Evolutionary conservation across 2,113 vertebrate species (phyloP).

Genomic region (Elachura formosa): DNA sequence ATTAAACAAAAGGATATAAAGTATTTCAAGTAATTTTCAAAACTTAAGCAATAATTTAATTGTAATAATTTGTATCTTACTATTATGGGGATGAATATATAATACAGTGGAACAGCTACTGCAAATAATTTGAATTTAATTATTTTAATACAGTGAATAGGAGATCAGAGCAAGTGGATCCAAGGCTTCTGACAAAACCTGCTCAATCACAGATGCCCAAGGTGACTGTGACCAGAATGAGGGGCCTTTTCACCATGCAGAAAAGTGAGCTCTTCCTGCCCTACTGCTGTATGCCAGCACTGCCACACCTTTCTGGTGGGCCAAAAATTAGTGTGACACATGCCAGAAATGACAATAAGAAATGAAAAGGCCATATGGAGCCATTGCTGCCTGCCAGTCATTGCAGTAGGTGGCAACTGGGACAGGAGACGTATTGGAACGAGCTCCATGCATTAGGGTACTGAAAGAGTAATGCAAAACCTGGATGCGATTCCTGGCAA

Average conservation of each 20-base stretch:
- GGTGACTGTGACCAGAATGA: not conserved
- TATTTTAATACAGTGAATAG: not conserved
- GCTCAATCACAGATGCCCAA: not conserved
- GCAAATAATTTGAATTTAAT: not conserved
- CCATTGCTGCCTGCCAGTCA: slow-evolving; percentile 35
- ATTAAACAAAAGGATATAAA: not conserved
- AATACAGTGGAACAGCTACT: not conserved
- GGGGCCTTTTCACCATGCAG: not conserved
- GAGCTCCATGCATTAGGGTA: not conserved
- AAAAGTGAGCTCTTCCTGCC: not conserved
- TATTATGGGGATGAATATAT: not conserved
- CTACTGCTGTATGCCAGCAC: not conserved
- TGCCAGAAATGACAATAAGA: slow-evolving; percentile 45
- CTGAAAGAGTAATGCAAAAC: not conserved
- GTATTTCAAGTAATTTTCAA: not conserved
- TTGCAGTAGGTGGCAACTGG: slow-evolving; percentile 38
- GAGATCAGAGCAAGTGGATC: not conserved
- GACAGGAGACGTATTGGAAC: slow-evolving; percentile 2
- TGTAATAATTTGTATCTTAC: not conserved
- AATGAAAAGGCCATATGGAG: slow-evolving; percentile 56
- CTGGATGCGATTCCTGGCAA: not conserved
- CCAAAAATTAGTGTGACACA: not conserved
- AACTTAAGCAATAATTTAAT: not conserved
- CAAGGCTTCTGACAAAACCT: not conserved
- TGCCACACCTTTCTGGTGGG: slow-evolving; percentile 38